Evolutionary conservation across 2,113 vertebrate species (phyloP).

Genomic region (Puntigrus tetrazona): DNA sequence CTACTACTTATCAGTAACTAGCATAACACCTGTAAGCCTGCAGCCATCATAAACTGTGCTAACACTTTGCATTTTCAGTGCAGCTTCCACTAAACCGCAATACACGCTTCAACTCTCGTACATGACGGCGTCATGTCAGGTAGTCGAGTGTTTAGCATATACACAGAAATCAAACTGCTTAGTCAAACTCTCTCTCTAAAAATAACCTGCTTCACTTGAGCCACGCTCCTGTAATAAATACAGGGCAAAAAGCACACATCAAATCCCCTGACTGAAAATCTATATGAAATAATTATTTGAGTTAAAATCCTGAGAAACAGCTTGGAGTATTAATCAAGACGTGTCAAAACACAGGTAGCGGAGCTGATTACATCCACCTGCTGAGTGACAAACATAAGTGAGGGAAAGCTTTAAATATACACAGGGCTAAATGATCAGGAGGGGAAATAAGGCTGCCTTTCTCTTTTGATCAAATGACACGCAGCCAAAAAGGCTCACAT

Average conservation of each 20-base stretch:
- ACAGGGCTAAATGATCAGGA: conserved; percentile 56
- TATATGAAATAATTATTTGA: conserved; percentile 63
- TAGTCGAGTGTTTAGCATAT: background rate
- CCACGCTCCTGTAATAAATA: conserved; percentile 49
- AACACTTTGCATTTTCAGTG: background rate
- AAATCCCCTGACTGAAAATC: conserved; percentile 59
- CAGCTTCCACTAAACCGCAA: background rate
- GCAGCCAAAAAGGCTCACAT: conserved; percentile 66
- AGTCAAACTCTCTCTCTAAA: conserved; percentile 16
- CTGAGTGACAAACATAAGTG: conserved; percentile 63
- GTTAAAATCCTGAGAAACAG: conserved; percentile 59
- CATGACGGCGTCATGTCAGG: conserved; percentile 47
- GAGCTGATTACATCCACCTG: conserved; percentile 62
- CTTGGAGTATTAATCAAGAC: conserved; percentile 62
- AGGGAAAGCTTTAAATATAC: conserved; percentile 61
- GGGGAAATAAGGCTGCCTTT: conserved; percentile 54
- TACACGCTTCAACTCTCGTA: background rate
- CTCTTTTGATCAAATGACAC: conserved; percentile 63
- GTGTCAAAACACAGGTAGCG: conserved; percentile 64
- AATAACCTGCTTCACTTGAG: conserved; percentile 41
- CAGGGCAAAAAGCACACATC: conserved; percentile 54
- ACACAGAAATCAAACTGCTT: conserved; percentile 7
- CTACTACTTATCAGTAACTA: background rate
- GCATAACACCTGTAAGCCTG: background rate
- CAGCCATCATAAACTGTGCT: background rate